Conservation (phyloP, 2,797 vertebrate species). For the Cossypha niveicapilla region DNA sequence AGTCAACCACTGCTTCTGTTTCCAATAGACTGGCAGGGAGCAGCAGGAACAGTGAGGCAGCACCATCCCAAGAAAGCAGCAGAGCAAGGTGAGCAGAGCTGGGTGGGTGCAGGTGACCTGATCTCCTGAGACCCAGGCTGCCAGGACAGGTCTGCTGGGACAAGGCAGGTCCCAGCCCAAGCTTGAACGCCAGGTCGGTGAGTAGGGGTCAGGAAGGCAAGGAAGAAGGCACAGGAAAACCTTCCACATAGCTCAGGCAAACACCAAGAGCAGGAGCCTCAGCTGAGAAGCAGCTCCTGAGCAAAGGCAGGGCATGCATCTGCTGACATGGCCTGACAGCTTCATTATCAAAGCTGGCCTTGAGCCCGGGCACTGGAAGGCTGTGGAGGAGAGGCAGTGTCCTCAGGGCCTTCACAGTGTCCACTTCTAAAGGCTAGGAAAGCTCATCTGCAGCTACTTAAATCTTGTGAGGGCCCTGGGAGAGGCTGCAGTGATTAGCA, state of each 20-base stretch:
- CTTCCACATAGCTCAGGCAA: background rate
- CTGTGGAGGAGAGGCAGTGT: background rate
- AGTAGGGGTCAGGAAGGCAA: background rate
- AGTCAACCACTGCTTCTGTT: background rate
- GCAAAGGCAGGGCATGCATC: background rate
- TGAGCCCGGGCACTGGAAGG: background rate
- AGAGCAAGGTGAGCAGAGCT: accelerated
- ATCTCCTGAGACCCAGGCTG: background rate
- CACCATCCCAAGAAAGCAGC: background rate
- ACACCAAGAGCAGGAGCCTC: background rate
- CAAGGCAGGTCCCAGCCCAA: background rate
- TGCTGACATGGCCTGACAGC: background rate
- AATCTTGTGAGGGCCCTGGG: background rate
- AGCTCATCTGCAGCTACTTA: background rate
- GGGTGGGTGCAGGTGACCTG: accelerated
- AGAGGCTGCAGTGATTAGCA: background rate
- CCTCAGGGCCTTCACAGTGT: background rate
- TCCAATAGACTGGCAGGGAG: background rate
- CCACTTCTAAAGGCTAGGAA: background rate
- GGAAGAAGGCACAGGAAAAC: background rate
- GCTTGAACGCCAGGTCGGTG: background rate
- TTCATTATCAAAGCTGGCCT: background rate
- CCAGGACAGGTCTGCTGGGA: background rate
- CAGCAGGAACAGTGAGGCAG: background rate
- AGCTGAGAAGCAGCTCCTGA: background rate